Conservation (phyloP, 2,113 vertebrate genomes). For the Sapayoa aenigma region DNA sequence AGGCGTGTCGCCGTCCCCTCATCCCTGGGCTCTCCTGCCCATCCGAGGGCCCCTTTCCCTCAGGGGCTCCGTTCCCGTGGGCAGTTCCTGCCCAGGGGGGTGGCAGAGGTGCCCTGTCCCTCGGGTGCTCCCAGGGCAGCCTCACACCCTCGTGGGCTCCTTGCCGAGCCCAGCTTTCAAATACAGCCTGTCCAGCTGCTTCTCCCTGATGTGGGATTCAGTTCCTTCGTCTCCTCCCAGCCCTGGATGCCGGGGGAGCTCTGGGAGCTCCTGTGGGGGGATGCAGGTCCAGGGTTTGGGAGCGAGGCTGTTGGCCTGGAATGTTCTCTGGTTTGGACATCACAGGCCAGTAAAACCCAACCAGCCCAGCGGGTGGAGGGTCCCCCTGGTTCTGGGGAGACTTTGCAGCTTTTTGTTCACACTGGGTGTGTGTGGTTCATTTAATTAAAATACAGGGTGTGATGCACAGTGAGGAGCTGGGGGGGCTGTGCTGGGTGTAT, state of each 20-base stretch:
- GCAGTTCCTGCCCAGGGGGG: neutral
- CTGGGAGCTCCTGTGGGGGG: neutral
- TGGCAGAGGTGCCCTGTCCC: neutral
- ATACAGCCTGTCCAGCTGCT: neutral
- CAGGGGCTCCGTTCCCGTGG: neutral
- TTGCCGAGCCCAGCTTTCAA: neutral
- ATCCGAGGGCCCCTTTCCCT: neutral
- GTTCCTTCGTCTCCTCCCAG: neutral
- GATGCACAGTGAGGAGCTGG: neutral
- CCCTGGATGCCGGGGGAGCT: neutral
- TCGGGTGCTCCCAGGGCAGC: neutral
- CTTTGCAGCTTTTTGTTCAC: neutral
- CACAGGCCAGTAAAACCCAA: neutral
- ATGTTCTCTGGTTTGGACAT: neutral
- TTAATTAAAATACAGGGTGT: rapidly evolving
- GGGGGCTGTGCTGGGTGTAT: neutral
- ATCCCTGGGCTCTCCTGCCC: neutral
- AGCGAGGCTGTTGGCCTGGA: too few relatives aligned
- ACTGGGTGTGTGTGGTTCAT: neutral
- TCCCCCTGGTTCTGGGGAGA: neutral
- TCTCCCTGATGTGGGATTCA: neutral
- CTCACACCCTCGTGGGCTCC: neutral
- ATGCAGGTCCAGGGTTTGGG: rapidly evolving
- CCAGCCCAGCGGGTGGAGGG: neutral
- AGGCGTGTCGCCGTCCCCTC: neutral